Evolutionary conservation across 2,797 vertebrate species (phyloP), one percentile per base, ranked within the genome.

Genomic region (Uromys caudimaculatus): DNA sequence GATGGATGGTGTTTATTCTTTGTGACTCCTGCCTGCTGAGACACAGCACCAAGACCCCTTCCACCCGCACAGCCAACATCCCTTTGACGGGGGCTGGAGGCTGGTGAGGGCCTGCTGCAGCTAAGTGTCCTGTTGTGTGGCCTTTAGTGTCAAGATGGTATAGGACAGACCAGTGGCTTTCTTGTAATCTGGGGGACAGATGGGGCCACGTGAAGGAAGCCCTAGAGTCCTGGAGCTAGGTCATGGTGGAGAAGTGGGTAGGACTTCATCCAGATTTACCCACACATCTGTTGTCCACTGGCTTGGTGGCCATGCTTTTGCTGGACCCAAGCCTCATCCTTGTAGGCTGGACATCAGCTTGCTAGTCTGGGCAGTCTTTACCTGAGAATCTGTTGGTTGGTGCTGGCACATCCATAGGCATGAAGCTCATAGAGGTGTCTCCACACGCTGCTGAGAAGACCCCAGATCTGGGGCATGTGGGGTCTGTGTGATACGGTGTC

Each of bases 271-370:
- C 50, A 62, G 2, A 23, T 44, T 81, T 9, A 35, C n/a, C 62
- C 24, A 35, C 4, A 2, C n/a, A 27, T 58, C 29, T 14, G 1
- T 0, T 10, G 73, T 27, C 29, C 38, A 19, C 7, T 1, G 54
- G 23, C 38, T 38, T 2, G 10, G 82, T 77, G 79, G 75, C 32
- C 2, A 0, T 1, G 23, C 21, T 67, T 12, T 6, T 3, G 44
- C 69, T 38, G 8, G 12, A 2, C n/a, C 8, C 38, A 76, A 75
- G 19, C 60, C 60, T 27, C 50, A 50, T n/a, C 12, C 19, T 89
- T 9, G 11, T 19, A 47, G 24, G 27, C 50, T 9, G 6, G 76
- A 38, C 16, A 4, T 38, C 9, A 21, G 52, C 23, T 35, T 3
- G 4, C 81, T 8, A 10, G 82, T 32, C 12, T 12, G 19, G 24